A percentile compares a stretch with the other conserved stretches of the same genome.
phyloP scores from a whole-genome alignment of 2,888 invertebrate species.

The Melolontha melolontha region DNA sequence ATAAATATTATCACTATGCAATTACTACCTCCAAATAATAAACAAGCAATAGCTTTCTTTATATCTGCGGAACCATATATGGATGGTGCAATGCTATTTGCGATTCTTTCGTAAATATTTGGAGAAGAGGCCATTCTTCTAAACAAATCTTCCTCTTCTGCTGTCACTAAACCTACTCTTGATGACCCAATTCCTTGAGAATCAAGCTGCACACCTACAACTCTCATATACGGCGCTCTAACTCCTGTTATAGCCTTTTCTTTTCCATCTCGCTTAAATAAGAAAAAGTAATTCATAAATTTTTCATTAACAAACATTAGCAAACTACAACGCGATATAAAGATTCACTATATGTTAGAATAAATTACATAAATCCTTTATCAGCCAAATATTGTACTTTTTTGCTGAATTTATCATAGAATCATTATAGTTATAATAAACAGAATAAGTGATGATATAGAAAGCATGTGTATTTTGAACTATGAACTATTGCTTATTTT shows the following conservation, averaged over 20 bases:
- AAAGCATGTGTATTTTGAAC: too few species aligned
- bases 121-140: constrained; percentile 85
- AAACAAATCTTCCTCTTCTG: constrained; percentile 86
- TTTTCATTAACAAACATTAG: too few species aligned
- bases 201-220: constrained; percentile 91
- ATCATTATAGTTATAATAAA: too few species aligned
- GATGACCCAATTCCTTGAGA: constrained; percentile 80
- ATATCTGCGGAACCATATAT: constrained; percentile 95
- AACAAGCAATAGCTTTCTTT: constrained; percentile 95
- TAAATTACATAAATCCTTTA: too few species aligned
- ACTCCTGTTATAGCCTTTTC: constrained; percentile 91
- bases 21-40: constrained; percentile 87
- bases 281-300: not conserved
- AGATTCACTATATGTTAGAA: too few species aligned
- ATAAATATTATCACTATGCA: not conserved
- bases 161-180: constrained; percentile 68
- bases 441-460: too few species aligned
- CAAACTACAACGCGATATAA: too few species aligned
- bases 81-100: constrained; percentile 95
- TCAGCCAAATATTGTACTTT: too few species aligned
- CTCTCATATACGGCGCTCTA: constrained; percentile 92
- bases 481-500: too few species aligned
- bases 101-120: constrained; percentile 89
- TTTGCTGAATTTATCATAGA: too few species aligned
- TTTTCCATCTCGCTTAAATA: constrained; percentile 72